Conservation (phyloP, 2,113 vertebrate species). For the Trochalopteron elliotii region DNA sequence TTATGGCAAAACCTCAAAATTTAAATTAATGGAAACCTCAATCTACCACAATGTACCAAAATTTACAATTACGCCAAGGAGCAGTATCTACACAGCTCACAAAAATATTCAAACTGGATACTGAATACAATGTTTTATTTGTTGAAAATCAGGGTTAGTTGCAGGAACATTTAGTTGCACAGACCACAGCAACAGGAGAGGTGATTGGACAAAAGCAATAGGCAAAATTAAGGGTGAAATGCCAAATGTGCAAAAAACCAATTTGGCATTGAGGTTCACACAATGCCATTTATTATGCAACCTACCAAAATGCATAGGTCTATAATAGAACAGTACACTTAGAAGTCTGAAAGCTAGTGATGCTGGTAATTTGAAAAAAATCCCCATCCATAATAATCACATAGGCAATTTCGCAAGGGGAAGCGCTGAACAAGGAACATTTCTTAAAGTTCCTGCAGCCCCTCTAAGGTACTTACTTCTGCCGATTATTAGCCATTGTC, state of each 20-base stretch:
- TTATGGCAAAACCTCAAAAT: neutral
- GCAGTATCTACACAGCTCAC: neutral
- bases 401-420: neutral
- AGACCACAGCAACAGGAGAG: neutral
- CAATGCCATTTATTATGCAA: neutral
- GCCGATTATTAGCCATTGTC: constrained; percentile 86
- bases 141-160: neutral
- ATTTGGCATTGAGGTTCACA: neutral
- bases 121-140: neutral
- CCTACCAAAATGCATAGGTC: neutral
- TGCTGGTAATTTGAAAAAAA: neutral
- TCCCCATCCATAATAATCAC: neutral
- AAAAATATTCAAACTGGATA: neutral
- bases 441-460: neutral
- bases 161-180: neutral
- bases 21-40: neutral
- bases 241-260: neutral
- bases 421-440: neutral
- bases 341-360: neutral
- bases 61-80: neutral
- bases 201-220: neutral
- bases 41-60: neutral
- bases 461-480: constrained; percentile 79
- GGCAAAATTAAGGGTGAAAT: neutral
- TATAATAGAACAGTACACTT: neutral